Evolutionary conservation across 2,888 invertebrate species (phyloP), one percentile per base, ranked within the genome.

Genomic region (Meandrusa payeni): DNA sequence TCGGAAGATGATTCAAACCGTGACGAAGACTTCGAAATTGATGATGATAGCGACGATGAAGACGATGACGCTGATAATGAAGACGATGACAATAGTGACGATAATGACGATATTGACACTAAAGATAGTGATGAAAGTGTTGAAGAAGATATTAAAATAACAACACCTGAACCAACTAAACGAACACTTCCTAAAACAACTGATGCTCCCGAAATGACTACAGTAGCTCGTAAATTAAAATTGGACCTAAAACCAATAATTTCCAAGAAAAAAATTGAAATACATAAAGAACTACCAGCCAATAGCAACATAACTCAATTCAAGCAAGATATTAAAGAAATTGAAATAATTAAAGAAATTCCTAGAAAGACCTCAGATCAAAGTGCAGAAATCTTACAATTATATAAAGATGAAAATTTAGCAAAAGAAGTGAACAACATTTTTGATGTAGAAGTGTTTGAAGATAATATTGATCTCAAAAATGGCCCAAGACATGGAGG

Each of bases 401-500:
- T 85, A 12, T 86, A 80, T 22, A 82, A 76, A 63, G 83, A 86
- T 47, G 79, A 83, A 27, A 73, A 76, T 11, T 64, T 87, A 47
- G 83, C 86, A 17, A 73, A 75, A 57, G 77, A 85, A 41, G 61
- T 87, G 11, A 87, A 87, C 50, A 76, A 78, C 53, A 57, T 86
- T 41, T 71, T 76, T 5, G 81, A 76, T 29, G 78, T 88, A 6
- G 88, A 88, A 69, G 62, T 88, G 52, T 87, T 88, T 37, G 71
- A 64, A 48, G 69, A 76, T 47, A 65, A 72, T 38, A 54, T 83
- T 36, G 69, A 82, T 48, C 47, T 81, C 2, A 63, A 61, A 12
- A 64, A 64, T 12, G 77, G 79, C 2, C 85, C 82, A 3, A 75
- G 64, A 51, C 87, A 87, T 55, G 88, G 88, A 26, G 88, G 88